Base-by-base conservation (phyloP, 2,797 vertebrate species). In the Momotus momota region DNA sequence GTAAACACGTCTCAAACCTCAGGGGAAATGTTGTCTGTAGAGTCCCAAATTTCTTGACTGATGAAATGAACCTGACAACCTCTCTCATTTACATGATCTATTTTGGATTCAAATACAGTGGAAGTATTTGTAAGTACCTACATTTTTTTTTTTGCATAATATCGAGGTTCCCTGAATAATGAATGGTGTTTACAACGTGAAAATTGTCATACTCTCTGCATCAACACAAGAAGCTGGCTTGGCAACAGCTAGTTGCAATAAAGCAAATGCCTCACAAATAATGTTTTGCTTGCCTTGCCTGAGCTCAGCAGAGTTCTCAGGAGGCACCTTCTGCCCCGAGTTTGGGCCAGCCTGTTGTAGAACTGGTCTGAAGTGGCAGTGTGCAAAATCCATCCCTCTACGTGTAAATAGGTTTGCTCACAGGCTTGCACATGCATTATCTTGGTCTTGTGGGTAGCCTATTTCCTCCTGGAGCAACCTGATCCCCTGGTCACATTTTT, bases 131-230 rank as follows among this genome's bases (percentile, higher is more conserved):
- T 85, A 69, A 94, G 74, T 78, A 40, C 74, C 35, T 29, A 40
- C 25, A 69, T 81, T 94, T 84, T 35, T 35, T 35, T 94, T 90
- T 97, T 95, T 97, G 86, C 81, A 83, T 96, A 93, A 96, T 95
- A 93, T 96, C 14, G 66, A 92, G 89, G 89, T 88, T 70, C 91
- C 70, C 87, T 94, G 95, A 94, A 94, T 94, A 93, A 92, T 60
- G 69, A 22, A 0, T 31, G 72, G 94, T 70, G 94, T 96, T 97
- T 95, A 96, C 92, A 96, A 95, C 0, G 75, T 96, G 93, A 91
- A 93, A 94, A 96, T 77, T 95, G 91, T 95, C 79, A 62, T 92
- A 74, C 72, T 70, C 72, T 83, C 60, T 91, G 86, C 94, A 81
- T 86, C 95, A 91, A 84, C 46, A 66, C 51, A 45, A 87, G 75